Percentiles rank a stretch among this genome's conserved stretches.
These are phyloP conservation scores for Ferrisia virgata DNA, from an alignment of 2,888 invertebrate species.

Conservation along the genomic window DNA sequence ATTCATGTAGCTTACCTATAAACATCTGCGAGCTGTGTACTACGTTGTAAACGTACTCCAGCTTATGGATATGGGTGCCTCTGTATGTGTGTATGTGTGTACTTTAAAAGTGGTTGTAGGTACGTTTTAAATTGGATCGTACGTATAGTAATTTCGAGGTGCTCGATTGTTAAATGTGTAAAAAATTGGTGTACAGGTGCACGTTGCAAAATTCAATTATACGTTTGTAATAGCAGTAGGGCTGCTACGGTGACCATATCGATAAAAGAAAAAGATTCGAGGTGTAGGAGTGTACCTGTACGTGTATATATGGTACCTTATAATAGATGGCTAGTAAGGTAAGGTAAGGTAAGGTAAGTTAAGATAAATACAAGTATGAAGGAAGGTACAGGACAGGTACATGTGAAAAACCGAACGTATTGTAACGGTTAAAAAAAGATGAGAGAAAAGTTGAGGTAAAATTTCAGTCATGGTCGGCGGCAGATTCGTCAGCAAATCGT, in stretches of 20 bases:
- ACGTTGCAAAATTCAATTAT: not conserved
- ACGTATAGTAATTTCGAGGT: no score
- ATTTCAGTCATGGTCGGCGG: constrained; percentile 19
- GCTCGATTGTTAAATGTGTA: not conserved
- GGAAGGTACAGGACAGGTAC: not conserved
- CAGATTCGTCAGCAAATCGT: constrained; percentile 36
- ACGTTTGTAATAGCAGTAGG: not conserved
- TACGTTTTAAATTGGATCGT: not conserved
- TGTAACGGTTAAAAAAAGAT: not conserved
- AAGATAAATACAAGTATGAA: no score
- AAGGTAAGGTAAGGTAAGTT: no score
- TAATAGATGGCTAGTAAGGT: no score
- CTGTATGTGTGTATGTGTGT: no score
- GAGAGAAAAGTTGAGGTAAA: not conserved
- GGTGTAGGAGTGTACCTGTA: no score
- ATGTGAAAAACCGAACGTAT: not conserved
- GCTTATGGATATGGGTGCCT: no score
- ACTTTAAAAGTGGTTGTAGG: no score
- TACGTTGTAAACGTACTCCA: no score
- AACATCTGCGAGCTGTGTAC: not conserved
- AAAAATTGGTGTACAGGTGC: not conserved
- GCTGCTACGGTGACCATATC: not conserved
- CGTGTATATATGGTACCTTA: no score
- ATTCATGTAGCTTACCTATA: no score
- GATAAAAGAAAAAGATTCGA: no score